A percentile compares a stretch with the other conserved stretches of the same genome.
Conservation (phyloP, 1,140 invertebrate species). For the Stenopsyche tienmushanensis region DNA sequence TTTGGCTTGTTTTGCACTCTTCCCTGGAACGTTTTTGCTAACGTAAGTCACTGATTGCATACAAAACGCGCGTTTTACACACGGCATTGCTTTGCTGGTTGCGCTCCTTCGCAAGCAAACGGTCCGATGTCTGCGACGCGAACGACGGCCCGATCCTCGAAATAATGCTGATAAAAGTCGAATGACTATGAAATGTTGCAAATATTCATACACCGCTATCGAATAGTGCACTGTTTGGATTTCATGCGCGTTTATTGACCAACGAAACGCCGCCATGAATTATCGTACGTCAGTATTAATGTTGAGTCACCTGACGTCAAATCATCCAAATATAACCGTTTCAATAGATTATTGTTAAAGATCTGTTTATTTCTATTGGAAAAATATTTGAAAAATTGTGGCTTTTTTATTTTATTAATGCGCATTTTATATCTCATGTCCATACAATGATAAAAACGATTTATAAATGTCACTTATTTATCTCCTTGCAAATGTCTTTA, state of each 20-base stretch:
- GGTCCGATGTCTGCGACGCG: neutral
- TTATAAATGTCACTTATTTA: neutral
- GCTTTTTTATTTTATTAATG: neutral
- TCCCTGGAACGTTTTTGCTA: slow-evolving; percentile 38
- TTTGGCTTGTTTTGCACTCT: slow-evolving; percentile 38
- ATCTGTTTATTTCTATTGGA: neutral
- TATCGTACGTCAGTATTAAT: too few species aligned
- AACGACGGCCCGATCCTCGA: neutral
- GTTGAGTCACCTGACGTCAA: too few species aligned
- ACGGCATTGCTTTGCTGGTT: neutral
- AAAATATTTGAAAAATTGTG: neutral
- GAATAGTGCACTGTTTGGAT: too few species aligned
- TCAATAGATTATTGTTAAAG: neutral
- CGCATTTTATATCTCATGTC: neutral
- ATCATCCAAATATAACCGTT: neutral
- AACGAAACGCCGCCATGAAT: too few species aligned
- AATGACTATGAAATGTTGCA: neutral
- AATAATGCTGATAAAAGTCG: neutral
- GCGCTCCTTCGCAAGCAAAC: neutral
- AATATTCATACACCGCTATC: too few species aligned
- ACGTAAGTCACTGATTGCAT: slow-evolving; percentile 30
- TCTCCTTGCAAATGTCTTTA: neutral
- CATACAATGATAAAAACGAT: neutral
- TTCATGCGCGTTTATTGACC: too few species aligned
- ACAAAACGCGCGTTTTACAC: neutral